Evolutionary conservation across 2,888 invertebrate species (phyloP).

Genomic region (Aromia moschata): DNA sequence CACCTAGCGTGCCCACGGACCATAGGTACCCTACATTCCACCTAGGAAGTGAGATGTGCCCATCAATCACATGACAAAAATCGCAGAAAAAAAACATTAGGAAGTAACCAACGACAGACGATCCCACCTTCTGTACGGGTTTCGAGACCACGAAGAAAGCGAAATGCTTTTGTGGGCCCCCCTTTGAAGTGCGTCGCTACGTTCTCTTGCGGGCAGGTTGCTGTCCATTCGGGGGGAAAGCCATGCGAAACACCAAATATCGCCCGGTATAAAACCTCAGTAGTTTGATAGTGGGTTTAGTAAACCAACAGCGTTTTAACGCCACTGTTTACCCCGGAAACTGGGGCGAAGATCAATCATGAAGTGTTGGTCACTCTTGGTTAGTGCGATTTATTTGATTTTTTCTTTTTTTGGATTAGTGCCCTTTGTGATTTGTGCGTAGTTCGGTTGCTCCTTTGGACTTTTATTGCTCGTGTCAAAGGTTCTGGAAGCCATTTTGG

Average conservation of each 20-base stretch:
- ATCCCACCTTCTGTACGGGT: not conserved
- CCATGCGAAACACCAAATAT: slow-evolving; percentile 52
- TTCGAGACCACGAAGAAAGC: slow-evolving; percentile 32
- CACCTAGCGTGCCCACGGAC: not conserved
- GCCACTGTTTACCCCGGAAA: slow-evolving; percentile 47
- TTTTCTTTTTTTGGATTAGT: slow-evolving; percentile 52
- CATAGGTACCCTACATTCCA: not conserved
- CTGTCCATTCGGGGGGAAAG: slow-evolving; percentile 53
- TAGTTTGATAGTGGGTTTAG: slow-evolving; percentile 52
- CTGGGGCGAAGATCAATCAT: slow-evolving; percentile 51
- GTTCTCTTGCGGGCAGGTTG: slow-evolving; percentile 39
- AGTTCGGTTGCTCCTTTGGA: slow-evolving; percentile 20
- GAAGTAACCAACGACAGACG: slow-evolving; percentile 3
- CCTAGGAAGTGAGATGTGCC: slow-evolving; percentile 14
- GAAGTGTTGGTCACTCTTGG: slow-evolving; percentile 62
- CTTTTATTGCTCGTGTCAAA: too few relatives aligned
- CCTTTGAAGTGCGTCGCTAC: slow-evolving; percentile 33
- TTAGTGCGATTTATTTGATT: slow-evolving; percentile 57
- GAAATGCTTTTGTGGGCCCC: slow-evolving; percentile 27
- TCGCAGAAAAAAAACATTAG: slow-evolving; percentile 15
- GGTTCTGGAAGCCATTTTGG: too few relatives aligned
- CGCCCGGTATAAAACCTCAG: slow-evolving; percentile 57
- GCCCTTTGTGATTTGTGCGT: slow-evolving; percentile 21
- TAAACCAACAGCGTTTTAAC: slow-evolving; percentile 58
- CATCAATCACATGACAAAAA: slow-evolving; percentile 16